These are phyloP conservation scores for Tineola bisselliella DNA, from an alignment of 2,888 invertebrate genomes.

Conservation along the genomic window DNA sequence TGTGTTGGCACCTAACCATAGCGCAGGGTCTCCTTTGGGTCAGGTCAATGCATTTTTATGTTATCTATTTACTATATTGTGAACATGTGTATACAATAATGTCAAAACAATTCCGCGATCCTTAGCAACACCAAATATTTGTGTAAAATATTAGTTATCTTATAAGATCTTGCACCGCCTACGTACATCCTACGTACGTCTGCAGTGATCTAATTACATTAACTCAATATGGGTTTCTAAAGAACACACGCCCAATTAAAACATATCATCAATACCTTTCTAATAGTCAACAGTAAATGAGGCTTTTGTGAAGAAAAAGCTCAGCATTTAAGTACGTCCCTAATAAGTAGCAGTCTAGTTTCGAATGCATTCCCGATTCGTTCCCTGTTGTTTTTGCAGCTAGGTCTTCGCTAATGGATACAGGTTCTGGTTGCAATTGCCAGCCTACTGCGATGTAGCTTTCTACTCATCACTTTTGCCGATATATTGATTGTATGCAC, in stretches of 20 bases:
- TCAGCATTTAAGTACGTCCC: conserved; percentile 1
- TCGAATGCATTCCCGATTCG: conserved; percentile 65
- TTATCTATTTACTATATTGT: too few species aligned
- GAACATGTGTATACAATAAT: too few species aligned
- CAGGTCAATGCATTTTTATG: too few species aligned
- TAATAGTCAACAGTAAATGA: conserved; percentile 11
- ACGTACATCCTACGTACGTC: neutral
- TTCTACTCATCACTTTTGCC: neutral
- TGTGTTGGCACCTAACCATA: too few species aligned
- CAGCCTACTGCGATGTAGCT: neutral
- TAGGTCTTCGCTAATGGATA: conserved; percentile 58
- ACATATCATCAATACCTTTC: neutral
- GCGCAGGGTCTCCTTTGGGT: too few species aligned
- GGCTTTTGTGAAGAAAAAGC: conserved; percentile 8
- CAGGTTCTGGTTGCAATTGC: conserved; percentile 32
- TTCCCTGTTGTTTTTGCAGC: conserved; percentile 65
- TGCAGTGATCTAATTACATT: neutral
- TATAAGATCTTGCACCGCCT: neutral
- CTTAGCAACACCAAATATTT: too few species aligned
- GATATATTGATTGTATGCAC: neutral
- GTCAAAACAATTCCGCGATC: too few species aligned
- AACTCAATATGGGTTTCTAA: conserved; percentile 1
- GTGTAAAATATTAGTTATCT: neutral
- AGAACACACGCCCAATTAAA: conserved; percentile 12
- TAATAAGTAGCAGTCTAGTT: conserved; percentile 13